A percentile compares a stretch with the other conserved stretches of the same genome.
phyloP scores from a whole-genome alignment of 2,888 invertebrate genomes.

The Tyria jacobaeae region DNA sequence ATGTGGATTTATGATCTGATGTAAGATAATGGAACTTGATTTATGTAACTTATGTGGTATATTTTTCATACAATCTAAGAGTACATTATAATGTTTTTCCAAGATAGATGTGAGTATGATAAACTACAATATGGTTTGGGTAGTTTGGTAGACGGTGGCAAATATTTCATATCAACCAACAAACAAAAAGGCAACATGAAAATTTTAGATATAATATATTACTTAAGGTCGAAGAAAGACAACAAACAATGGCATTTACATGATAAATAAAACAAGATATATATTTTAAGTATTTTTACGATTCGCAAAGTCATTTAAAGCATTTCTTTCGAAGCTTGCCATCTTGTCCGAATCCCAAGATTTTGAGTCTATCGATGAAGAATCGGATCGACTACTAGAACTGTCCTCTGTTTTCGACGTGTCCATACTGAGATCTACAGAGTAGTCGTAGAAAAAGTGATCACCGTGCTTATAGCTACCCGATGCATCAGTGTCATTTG shows the following conservation, averaged over 20 bases:
- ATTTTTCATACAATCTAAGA: conserved; percentile 16
- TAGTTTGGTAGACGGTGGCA: neutral
- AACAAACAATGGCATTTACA: too few species aligned
- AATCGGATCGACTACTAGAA: neutral
- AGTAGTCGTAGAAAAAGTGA: conserved; percentile 80
- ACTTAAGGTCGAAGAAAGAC: too few species aligned
- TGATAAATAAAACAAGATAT: neutral
- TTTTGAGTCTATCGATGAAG: neutral
- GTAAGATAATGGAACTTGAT: conserved; percentile 63
- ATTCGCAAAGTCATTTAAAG: neutral
- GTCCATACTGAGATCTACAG: conserved; percentile 43
- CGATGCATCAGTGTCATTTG: conserved; percentile 45
- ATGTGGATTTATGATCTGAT: conserved; percentile 68
- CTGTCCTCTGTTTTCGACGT: neutral
- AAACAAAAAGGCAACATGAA: too few species aligned
- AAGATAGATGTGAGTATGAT: neutral
- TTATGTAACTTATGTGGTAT: conserved; percentile 40
- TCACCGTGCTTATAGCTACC: conserved; percentile 49
- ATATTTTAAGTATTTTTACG: neutral
- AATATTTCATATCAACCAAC: too few species aligned
- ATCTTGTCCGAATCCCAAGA: neutral
- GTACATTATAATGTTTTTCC: neutral
- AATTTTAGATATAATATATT: too few species aligned
- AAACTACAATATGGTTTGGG: neutral
- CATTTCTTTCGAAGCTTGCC: neutral